phyloP scores from a whole-genome alignment of 1,140 invertebrate species.

The Cyphomyrmex costatus region DNA sequence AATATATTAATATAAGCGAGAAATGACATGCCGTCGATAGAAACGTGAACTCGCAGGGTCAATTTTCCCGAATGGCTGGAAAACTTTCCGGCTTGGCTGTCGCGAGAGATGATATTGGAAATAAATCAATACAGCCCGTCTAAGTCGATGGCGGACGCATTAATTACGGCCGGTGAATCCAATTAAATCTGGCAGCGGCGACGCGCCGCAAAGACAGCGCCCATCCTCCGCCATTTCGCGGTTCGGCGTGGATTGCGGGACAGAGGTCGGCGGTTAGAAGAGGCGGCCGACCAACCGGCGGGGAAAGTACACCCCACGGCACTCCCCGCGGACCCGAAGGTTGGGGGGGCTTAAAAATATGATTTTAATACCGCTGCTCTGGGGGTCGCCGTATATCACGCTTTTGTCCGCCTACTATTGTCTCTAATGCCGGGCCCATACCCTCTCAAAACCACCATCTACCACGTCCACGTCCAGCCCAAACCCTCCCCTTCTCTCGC shows the following conservation, averaged over 20 bases:
- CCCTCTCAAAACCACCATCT: conserved; percentile 72
- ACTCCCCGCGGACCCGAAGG: conserved; percentile 38
- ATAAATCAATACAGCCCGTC: conserved; percentile 51
- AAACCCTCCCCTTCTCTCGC: conserved; percentile 9
- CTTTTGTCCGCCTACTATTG: conserved; percentile 86
- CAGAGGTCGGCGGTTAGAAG: conserved; percentile 52
- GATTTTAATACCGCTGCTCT: conserved; percentile 85
- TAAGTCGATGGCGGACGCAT: conserved; percentile 59
- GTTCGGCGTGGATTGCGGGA: conserved; percentile 60
- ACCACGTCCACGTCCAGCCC: conserved; percentile 52
- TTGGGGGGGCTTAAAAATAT: conserved; percentile 84
- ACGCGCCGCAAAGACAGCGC: conserved; percentile 48
- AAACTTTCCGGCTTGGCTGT: not conserved
- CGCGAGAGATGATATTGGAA: conserved; percentile 30
- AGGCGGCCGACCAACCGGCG: not conserved
- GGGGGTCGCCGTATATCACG: conserved; percentile 83
- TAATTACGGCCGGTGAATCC: conserved; percentile 79
- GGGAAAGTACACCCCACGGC: conserved; percentile 1
- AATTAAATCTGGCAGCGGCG: conserved; percentile 78
- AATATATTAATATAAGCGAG: not conserved
- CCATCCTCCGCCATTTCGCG: conserved; percentile 68
- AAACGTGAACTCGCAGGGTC: not conserved
- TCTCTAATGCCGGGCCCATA: conserved; percentile 78
- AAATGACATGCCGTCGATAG: not conserved
- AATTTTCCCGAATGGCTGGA: not conserved